Conservation (phyloP, 1,140 invertebrate species). For the Platorchestia sp. region DNA sequence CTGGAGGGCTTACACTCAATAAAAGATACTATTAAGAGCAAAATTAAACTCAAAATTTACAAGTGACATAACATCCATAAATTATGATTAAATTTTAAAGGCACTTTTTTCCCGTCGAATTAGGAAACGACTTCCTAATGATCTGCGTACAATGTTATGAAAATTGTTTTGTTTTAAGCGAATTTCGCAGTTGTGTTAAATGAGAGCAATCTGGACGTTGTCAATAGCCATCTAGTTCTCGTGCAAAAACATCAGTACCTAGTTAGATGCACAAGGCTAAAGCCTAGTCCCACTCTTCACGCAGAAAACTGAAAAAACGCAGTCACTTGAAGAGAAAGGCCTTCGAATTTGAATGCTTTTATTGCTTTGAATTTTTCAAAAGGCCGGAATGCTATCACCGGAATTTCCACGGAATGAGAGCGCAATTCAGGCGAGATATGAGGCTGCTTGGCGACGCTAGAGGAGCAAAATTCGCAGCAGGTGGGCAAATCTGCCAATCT, state of each 20-base stretch:
- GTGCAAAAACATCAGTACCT: background rate
- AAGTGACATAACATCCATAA: too few relatives aligned
- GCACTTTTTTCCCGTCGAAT: too few relatives aligned
- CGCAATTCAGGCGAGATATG: background rate
- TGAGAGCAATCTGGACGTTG: background rate
- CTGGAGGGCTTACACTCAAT: too few relatives aligned
- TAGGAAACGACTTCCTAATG: too few relatives aligned
- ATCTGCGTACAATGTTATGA: too few relatives aligned
- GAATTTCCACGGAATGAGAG: background rate
- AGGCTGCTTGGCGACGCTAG: background rate
- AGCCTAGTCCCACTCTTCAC: background rate
- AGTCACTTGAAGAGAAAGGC: background rate
- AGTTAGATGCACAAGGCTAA: background rate
- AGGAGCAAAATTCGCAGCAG: background rate
- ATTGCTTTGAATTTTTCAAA: background rate
- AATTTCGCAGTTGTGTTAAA: background rate
- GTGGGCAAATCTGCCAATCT: background rate
- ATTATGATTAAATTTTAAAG: too few relatives aligned
- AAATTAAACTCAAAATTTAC: too few relatives aligned
- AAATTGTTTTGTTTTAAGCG: too few relatives aligned
- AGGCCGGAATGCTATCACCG: background rate
- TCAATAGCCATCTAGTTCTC: background rate
- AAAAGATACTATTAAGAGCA: too few relatives aligned
- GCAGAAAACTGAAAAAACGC: background rate
- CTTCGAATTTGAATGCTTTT: background rate